A percentile compares a stretch with the other conserved stretches of the same genome.
Conservation (phyloP, 2,888 invertebrate genomes). For the Trachelus iudaicus region DNA sequence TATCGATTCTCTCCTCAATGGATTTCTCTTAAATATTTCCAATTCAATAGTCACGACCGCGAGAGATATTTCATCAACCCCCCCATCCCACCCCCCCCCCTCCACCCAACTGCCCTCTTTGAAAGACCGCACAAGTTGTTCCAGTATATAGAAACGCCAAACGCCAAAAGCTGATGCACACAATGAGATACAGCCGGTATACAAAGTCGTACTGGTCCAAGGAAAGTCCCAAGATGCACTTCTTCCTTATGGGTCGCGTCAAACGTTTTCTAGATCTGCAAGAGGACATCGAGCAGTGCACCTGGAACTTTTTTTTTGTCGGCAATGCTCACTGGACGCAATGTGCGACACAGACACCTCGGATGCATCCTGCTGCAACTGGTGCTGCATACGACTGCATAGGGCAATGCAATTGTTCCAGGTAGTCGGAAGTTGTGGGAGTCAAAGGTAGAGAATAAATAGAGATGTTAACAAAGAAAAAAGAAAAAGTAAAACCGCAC, state of each 20-base stretch:
- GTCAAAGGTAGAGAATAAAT: neutral
- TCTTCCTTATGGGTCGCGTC: neutral
- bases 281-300: neutral
- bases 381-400: neutral
- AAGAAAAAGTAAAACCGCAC: neutral
- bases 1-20: neutral
- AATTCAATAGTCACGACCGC: neutral
- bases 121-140: neutral
- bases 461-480: neutral
- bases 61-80: neutral
- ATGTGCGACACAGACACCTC: neutral
- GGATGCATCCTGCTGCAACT: neutral
- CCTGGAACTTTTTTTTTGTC: neutral
- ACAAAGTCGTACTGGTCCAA: neutral
- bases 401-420: neutral
- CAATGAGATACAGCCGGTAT: neutral
- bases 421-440: neutral
- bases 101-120: too few species aligned
- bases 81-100: too few species aligned
- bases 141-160: neutral
- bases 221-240: neutral
- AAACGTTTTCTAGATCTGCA: neutral
- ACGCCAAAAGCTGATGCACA: neutral
- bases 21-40: neutral
- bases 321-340: neutral